Evolutionary conservation across 2,888 invertebrate species (phyloP), one percentile per base, ranked within the genome.

Genomic region (Melieria crassipennis): DNA sequence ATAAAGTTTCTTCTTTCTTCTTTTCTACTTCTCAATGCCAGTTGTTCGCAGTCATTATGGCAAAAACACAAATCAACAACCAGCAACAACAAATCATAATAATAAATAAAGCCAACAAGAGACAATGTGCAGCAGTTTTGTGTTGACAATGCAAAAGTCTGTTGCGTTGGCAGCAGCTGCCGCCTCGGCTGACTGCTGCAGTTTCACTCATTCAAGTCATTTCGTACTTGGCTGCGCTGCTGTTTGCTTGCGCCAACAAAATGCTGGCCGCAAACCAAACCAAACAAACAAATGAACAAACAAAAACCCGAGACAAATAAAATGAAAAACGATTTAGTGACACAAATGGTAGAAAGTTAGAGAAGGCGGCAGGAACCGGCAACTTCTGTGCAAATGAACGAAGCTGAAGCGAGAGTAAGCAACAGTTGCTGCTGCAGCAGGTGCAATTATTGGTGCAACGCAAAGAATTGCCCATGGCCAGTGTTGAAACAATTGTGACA

Each of bases 371-470:
- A n/a, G 7, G 4, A 52, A 5, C 52, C 4, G 11, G 52, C 52
- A 7, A 52, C 13, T 52, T n/a, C 11, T 52, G 6, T 52, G 6
- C 9, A 7, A 52, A 30, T 30, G 30, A 30, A 30, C 30, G 30
- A 30, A 30, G 1, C 30, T 3, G 30, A 30, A 30, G 30, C 30
- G 1, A 30, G 30, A 30, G 30, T 2, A 30, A 30, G 61, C 55
- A 66, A 66, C 52, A 45, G 47, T 46, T 65, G 57, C 11, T 56
- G 56, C 13, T 47, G 65, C 60, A 63, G 73, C 73, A 70, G 73
- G 71, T 82, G 81, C 78, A 75, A 76, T 74, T 79, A 77, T 78
- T 78, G 77, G 77, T 60, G 76, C 79, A 82, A 82, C 77, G 77
- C 79, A 78, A 82, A 79, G 78, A 82, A 79, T 79, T 79, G 83